Evolutionary conservation across 2,797 vertebrate species (phyloP).

Genomic region (Ficedula albicollis): DNA sequence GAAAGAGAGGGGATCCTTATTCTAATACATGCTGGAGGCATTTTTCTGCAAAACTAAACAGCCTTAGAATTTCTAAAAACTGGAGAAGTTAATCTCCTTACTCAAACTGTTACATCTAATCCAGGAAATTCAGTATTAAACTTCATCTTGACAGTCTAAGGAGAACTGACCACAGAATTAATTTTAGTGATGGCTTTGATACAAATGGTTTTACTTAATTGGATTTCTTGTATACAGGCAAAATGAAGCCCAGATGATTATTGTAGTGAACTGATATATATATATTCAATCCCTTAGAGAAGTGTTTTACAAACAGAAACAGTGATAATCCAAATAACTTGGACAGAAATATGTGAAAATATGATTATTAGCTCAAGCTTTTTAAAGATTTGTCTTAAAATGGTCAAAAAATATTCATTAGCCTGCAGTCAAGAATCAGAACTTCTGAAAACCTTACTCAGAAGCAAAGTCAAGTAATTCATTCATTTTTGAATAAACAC

Average conservation of each 20-base stretch:
- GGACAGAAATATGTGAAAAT: background rate
- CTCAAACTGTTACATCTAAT: background rate
- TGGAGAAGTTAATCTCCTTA: background rate
- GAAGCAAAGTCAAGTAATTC: background rate
- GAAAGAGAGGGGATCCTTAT: background rate
- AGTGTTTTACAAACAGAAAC: background rate
- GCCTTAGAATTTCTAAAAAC: background rate
- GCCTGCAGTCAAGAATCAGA: background rate
- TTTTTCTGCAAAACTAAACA: background rate
- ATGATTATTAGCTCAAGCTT: background rate
- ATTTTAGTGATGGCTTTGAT: slow-evolving; percentile 1
- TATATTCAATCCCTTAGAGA: background rate
- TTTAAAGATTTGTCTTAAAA: background rate
- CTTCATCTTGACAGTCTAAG: background rate
- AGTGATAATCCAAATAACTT: background rate
- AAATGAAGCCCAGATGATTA: background rate
- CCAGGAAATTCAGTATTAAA: slow-evolving; percentile 1
- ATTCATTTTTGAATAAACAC: background rate
- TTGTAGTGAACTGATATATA: background rate
- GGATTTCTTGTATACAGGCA: background rate
- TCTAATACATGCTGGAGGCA: background rate
- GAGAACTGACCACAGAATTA: background rate
- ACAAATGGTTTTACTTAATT: background rate
- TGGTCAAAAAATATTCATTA: background rate
- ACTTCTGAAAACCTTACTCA: background rate